These are phyloP conservation scores for Rhea americana DNA, from an alignment of 2,113 vertebrate species.

Conservation along the genomic window DNA sequence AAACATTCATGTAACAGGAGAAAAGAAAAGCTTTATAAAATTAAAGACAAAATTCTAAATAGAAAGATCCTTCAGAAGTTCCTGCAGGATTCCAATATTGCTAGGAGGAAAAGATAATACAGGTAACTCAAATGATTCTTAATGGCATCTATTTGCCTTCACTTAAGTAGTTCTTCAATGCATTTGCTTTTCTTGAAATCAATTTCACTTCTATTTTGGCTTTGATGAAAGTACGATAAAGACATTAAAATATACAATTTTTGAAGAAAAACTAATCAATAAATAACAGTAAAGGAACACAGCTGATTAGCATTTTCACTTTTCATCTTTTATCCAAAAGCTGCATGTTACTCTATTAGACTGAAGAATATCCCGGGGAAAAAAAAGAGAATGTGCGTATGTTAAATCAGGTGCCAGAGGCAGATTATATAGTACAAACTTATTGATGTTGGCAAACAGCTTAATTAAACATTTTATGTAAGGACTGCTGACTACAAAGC, in stretches of 20 bases:
- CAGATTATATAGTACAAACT: not conserved
- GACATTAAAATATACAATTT: not conserved
- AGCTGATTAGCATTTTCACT: not conserved
- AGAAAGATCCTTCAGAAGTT: not conserved
- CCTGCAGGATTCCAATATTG: not conserved
- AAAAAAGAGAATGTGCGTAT: not conserved
- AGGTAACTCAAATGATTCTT: not conserved
- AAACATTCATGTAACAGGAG: not conserved
- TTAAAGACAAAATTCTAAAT: not conserved
- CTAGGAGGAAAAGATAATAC: not conserved
- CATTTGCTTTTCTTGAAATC: not conserved
- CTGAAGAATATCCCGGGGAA: not conserved
- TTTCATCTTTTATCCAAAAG: not conserved
- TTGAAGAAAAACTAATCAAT: not conserved
- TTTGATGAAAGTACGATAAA: not conserved
- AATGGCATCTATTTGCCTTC: not conserved
- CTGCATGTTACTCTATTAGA: not conserved
- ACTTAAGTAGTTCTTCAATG: not conserved
- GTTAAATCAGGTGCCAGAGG: not conserved
- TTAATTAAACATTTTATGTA: not conserved
- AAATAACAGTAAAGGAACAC: not conserved
- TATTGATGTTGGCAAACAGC: not conserved
- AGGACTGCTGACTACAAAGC: not conserved
- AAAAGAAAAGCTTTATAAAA: not conserved
- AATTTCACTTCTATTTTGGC: not conserved